Conservation (phyloP, 1,140 invertebrate species). For the Eupeodes corollae region DNA sequence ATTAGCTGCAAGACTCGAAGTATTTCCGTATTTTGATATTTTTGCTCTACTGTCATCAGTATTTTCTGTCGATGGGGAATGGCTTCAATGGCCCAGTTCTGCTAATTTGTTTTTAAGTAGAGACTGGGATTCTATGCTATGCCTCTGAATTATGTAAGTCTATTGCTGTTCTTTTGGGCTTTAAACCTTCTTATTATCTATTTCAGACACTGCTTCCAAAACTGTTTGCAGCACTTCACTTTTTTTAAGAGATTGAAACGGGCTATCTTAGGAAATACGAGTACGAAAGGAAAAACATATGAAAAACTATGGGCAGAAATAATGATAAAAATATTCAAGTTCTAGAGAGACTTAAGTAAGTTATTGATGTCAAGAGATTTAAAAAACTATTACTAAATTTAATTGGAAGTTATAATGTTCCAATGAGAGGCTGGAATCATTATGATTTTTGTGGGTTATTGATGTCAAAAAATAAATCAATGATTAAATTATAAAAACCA, state of each 20-base stretch:
- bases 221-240: conserved; percentile 36
- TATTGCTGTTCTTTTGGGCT: not conserved
- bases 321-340: conserved; percentile 45
- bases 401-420: conserved; percentile 33
- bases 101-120: not conserved
- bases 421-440: conserved; percentile 40
- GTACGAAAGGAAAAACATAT: conserved; percentile 37
- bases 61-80: conserved; percentile 19
- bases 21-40: conserved; percentile 23
- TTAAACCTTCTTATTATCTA: not conserved
- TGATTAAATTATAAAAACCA: conserved; percentile 27
- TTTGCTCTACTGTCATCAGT: conserved; percentile 20
- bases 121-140: conserved; percentile 5
- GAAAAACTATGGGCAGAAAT: conserved; percentile 31
- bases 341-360: conserved; percentile 51
- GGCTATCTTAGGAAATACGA: conserved; percentile 38
- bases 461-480: conserved; percentile 39
- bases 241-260: conserved; percentile 35
- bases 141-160: not conserved
- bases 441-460: conserved; percentile 44
- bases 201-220: conserved; percentile 20
- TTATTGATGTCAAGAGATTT: conserved; percentile 37
- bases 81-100: conserved; percentile 17
- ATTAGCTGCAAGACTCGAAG: conserved; percentile 19
- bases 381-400: conserved; percentile 35